These are phyloP conservation scores for Sardinella longiceps DNA, from an alignment of 2,797 vertebrate species.

Conservation along the genomic window DNA sequence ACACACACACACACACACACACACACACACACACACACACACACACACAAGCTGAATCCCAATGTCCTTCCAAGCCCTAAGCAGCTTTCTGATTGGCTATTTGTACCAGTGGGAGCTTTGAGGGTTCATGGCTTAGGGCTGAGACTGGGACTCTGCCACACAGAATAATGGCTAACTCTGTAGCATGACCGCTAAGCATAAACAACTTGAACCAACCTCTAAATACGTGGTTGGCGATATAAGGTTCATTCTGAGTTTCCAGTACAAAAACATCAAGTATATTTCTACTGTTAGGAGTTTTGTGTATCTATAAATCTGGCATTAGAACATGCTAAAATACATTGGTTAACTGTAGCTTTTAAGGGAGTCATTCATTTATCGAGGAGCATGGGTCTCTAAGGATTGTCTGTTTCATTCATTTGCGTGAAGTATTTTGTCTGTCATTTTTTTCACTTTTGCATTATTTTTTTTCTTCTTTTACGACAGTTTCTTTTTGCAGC, in stretches of 20 bases:
- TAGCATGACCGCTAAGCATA: background rate
- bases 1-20: slow-evolving; percentile 13
- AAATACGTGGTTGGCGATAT: background rate
- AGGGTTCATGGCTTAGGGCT: too few species aligned
- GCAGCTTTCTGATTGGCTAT: too few species aligned
- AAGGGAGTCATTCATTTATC: slow-evolving; percentile 60
- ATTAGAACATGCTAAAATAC: slow-evolving; percentile 72
- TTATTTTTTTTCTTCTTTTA: slow-evolving; percentile 19
- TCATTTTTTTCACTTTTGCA: slow-evolving; percentile 46
- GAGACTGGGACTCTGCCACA: background rate
- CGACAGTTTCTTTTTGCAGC: slow-evolving; percentile 45
- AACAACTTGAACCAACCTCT: background rate
- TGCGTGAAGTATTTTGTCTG: slow-evolving; percentile 55
- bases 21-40: background rate
- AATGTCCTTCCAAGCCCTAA: too few species aligned
- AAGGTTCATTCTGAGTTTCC: slow-evolving; percentile 1
- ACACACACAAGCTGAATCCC: background rate
- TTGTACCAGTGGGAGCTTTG: too few species aligned
- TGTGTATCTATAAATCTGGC: slow-evolving; percentile 61
- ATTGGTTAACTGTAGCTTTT: slow-evolving; percentile 69
- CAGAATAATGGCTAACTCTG: background rate
- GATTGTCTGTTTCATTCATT: slow-evolving; percentile 67
- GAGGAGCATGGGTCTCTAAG: slow-evolving; percentile 47
- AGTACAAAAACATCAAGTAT: slow-evolving; percentile 29
- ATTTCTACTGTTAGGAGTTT: slow-evolving; percentile 58